Evolutionary conservation across 2,888 invertebrate genomes (phyloP), one percentile per base, ranked within the genome.

Genomic region (Phengaris arion): DNA sequence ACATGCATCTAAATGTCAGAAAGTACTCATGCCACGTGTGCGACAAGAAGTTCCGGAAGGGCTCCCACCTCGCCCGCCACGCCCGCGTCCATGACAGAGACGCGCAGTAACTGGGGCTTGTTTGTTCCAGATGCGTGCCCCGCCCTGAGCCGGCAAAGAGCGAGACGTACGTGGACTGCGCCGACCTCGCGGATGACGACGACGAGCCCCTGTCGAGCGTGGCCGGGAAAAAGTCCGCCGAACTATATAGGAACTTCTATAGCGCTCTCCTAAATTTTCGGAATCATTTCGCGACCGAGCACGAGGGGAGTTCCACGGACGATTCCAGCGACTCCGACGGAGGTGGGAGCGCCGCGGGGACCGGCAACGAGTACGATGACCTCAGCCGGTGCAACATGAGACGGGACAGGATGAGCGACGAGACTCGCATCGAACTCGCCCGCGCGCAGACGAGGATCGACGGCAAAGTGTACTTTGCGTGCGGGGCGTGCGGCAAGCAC

Each of bases 401-500:
- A 10, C 84, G 85, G 68, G 87, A 87, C 78, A 81, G 85, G 15
- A 84, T 89, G 84, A 89, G 91, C 79, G 86, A 85, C 4, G 84
- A 81, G 73, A 89, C 89, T n/a, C 84, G 94, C 6, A 74, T 77
- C 10, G 90, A 89, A 77, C 80, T 91, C 8, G 81, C 79, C 51
- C 83, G 83, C 68, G 91, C 83, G 74, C 89, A 84, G 76, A 82
- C 81, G 6, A 94, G 93, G 73, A 83, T 91, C 0, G 91, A 94
- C 81, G 95, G 94, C 0, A 93, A 94, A 77, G 85, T 92, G 9
- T 94, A 90, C 81, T 96, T 94, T 82, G 90, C 92, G 70, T 96
- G 96, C 81, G 87, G 86, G 68, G 86, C 90, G 15, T 96, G 96
- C 82, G 94, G 94, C 0, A 95, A 95, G 83, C 93, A 91, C 78